Evolutionary conservation across 1,140 invertebrate species (phyloP).

Genomic region (Drosophila nasuta): DNA sequence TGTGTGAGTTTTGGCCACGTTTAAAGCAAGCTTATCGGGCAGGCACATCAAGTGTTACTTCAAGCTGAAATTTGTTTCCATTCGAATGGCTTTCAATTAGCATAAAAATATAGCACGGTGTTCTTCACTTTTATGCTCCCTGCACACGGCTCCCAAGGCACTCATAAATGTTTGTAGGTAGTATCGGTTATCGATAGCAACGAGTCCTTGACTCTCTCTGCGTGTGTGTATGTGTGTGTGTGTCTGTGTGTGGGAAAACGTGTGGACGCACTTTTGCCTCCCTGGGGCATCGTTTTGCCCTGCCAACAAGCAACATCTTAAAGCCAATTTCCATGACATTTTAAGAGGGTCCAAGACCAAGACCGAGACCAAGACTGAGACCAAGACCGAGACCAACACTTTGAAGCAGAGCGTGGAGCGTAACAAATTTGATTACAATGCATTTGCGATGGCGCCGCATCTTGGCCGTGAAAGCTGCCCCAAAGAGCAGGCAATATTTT

Average conservation of each 20-base stretch:
- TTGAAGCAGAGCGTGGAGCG: conserved; percentile 39
- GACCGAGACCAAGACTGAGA: not conserved
- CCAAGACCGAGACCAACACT: conserved; percentile 12
- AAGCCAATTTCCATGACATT: conserved; percentile 45
- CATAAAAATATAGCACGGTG: conserved; percentile 72
- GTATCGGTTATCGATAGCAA: conserved; percentile 35
- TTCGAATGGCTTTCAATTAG: conserved; percentile 79
- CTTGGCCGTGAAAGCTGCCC: conserved; percentile 47
- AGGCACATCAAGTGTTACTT: conserved; percentile 13
- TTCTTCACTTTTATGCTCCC: conserved; percentile 36
- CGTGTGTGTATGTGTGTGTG: not conserved
- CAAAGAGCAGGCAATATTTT: conserved; percentile 43
- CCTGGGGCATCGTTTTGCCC: conserved; percentile 35
- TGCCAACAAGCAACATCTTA: conserved; percentile 27
- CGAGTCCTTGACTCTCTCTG: not conserved
- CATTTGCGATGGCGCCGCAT: conserved; percentile 18
- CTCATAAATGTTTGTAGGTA: conserved; percentile 56
- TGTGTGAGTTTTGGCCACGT: not conserved
- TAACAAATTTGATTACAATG: conserved; percentile 78
- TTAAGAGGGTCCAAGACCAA: not conserved
- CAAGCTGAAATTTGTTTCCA: conserved; percentile 68
- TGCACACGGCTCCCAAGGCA: conserved; percentile 54
- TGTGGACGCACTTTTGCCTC: conserved; percentile 27
- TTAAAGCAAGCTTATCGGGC: conserved; percentile 21
- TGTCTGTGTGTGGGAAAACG: conserved; percentile 10